Evolutionary conservation across 2,888 invertebrate species (phyloP).

Genomic region (Caenorhabditis panamensis): DNA sequence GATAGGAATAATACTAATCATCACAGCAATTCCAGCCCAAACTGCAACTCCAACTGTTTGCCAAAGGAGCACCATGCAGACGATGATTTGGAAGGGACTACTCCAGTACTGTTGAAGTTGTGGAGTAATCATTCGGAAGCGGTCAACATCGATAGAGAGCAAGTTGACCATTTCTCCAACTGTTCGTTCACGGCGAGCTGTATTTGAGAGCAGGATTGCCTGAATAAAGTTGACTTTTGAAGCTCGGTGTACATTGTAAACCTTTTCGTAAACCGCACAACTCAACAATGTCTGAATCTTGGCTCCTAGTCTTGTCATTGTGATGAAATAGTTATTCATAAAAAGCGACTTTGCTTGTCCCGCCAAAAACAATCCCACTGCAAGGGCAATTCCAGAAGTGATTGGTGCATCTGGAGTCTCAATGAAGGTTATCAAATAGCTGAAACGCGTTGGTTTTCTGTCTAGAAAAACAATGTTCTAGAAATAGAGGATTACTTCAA

Average conservation of each 20-base stretch:
- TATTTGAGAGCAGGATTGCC: slow-evolving; percentile 82
- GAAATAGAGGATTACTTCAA: slow-evolving; percentile 73
- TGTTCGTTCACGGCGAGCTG: slow-evolving; percentile 82
- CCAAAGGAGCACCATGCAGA: slow-evolving; percentile 82
- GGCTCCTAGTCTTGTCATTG: slow-evolving; percentile 75
- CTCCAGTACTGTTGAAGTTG: slow-evolving; percentile 80
- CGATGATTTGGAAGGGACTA: slow-evolving; percentile 78
- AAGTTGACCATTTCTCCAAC: slow-evolving; percentile 84
- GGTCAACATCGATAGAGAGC: slow-evolving; percentile 83
- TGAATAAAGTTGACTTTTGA: too few relatives aligned
- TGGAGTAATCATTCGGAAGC: slow-evolving; percentile 81
- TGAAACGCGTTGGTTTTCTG: too few relatives aligned
- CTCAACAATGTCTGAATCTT: slow-evolving; percentile 77
- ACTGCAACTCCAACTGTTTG: slow-evolving; percentile 87
- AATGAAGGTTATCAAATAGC: slow-evolving; percentile 76
- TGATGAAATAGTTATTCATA: slow-evolving; percentile 74
- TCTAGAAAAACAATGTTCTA: too few relatives aligned
- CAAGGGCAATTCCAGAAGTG: slow-evolving; percentile 74
- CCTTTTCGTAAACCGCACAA: slow-evolving; percentile 81
- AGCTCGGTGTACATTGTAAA: too few relatives aligned
- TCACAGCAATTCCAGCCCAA: slow-evolving; percentile 92
- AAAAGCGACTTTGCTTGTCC: slow-evolving; percentile 65
- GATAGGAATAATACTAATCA: slow-evolving; percentile 85
- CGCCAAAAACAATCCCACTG: slow-evolving; percentile 73
- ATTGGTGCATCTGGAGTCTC: slow-evolving; percentile 75